phyloP scores from a whole-genome alignment of 2,888 invertebrate species.

The Nipponacmea schrenckii region DNA sequence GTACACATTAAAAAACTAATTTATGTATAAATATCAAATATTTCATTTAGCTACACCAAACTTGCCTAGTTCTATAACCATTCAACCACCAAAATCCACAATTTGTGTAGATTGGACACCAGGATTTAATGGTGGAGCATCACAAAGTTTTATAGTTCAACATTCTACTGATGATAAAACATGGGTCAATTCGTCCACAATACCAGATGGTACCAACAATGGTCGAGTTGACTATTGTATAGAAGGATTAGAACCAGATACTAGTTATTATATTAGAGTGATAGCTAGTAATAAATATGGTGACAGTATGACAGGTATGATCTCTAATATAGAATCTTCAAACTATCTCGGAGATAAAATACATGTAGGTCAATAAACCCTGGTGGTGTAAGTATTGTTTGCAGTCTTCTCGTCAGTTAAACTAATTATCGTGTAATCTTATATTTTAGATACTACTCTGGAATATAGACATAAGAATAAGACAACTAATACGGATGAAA shows the following conservation, averaged over 20 bases:
- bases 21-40: too few relatives aligned
- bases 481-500: too few relatives aligned
- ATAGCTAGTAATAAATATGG: conserved; percentile 4
- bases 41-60: not conserved
- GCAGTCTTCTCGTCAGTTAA: too few relatives aligned
- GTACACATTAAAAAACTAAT: too few relatives aligned
- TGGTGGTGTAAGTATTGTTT: too few relatives aligned
- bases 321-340: too few relatives aligned
- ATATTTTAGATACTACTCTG: too few relatives aligned
- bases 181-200: not conserved
- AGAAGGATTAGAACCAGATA: not conserved
- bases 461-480: too few relatives aligned
- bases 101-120: not conserved
- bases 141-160: not conserved
- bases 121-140: not conserved
- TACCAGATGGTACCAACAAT: not conserved
- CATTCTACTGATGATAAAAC: conserved; percentile 2
- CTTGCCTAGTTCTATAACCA: not conserved
- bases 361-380: too few relatives aligned
- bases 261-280: not conserved
- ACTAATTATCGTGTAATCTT: too few relatives aligned
- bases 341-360: too few relatives aligned
- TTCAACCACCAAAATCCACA: not conserved
- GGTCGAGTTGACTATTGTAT: not conserved
- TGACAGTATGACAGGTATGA: too few relatives aligned